Evolutionary conservation across 2,797 vertebrate genomes (phyloP).

Genomic region (Psittacula derbiana): DNA sequence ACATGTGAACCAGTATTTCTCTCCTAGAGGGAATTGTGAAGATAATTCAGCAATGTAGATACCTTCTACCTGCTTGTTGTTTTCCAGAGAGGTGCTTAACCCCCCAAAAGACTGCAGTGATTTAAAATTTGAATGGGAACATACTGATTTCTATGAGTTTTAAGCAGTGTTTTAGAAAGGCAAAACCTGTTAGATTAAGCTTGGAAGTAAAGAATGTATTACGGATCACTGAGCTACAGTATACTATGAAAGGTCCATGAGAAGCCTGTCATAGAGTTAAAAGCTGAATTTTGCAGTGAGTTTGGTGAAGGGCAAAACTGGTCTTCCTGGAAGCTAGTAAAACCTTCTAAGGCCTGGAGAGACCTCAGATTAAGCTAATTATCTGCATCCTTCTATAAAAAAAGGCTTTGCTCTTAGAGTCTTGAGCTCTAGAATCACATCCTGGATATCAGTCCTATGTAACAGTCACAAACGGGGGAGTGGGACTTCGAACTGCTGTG

Average conservation of each 20-base stretch:
- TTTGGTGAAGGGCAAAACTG: neutral
- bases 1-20: neutral
- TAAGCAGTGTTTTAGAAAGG: neutral
- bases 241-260: neutral
- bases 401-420: neutral
- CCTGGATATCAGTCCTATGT: neutral
- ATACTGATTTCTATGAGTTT: neutral
- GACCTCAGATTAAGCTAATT: neutral
- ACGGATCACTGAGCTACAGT: neutral
- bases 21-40: neutral
- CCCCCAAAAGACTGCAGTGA: neutral
- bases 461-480: neutral
- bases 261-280: neutral
- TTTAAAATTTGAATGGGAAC: neutral
- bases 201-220: neutral
- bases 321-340: neutral
- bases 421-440: neutral
- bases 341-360: neutral
- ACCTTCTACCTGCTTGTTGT: neutral
- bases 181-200: neutral
- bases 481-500: neutral
- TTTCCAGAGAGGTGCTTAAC: neutral
- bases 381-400: neutral
- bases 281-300: neutral
- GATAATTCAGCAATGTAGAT: neutral